Percentiles rank a stretch among this genome's conserved stretches.
Conservation (phyloP, 64 coral and sea anemone species). For the Pachyseris speciosa region DNA sequence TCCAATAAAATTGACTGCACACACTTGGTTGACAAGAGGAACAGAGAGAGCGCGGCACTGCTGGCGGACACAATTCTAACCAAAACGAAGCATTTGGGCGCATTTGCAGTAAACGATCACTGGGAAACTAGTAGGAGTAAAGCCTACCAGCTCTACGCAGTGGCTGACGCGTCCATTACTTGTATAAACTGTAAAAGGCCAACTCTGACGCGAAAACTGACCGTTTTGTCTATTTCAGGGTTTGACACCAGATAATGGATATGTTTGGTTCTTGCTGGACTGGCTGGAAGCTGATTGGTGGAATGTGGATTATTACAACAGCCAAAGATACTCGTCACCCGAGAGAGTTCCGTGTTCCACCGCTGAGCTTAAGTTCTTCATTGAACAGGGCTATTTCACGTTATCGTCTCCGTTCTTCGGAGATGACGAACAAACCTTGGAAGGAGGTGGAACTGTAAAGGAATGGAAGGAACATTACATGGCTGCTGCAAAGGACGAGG, state of each 20-base stretch:
- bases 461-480: slow-evolving; percentile 64
- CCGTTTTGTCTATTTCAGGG: slow-evolving; percentile 1
- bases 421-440: slow-evolving; percentile 46
- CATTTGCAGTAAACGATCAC: background rate
- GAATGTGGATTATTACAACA: slow-evolving; percentile 77
- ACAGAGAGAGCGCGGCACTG: too few relatives aligned
- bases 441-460: slow-evolving; percentile 66
- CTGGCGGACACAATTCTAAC: too few relatives aligned
- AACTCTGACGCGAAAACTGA: background rate
- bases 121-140: background rate
- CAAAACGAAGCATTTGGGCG: background rate
- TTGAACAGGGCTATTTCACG: slow-evolving; percentile 79
- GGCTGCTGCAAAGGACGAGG: slow-evolving; percentile 18
- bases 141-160: background rate
- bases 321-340: slow-evolving; percentile 34
- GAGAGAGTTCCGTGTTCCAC: slow-evolving; percentile 72
- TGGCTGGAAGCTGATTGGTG: slow-evolving; percentile 85
- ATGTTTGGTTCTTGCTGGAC: slow-evolving; percentile 77
- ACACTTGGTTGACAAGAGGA: too few relatives aligned
- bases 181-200: background rate
- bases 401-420: slow-evolving; percentile 71
- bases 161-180: too few relatives aligned
- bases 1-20: too few relatives aligned
- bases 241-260: slow-evolving; percentile 61
- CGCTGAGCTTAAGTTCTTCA: slow-evolving; percentile 45